These are phyloP conservation scores for Spilarctia lutea DNA, from an alignment of 2,888 invertebrate genomes.

Conservation along the genomic window DNA sequence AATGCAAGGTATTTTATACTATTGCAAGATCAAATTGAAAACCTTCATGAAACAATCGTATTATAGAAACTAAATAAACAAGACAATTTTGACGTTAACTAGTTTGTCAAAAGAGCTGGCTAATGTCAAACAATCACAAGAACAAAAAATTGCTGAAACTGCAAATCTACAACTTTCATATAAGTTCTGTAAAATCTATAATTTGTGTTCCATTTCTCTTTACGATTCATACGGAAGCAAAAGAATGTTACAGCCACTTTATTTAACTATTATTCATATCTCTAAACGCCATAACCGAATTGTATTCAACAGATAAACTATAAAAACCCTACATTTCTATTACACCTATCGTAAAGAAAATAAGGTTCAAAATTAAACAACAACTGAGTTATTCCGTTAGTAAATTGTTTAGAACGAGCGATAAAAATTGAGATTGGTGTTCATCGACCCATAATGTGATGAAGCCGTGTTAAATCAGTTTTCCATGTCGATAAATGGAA, in stretches of 20 bases:
- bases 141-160: not conserved
- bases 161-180: not conserved
- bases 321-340: not conserved
- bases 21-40: no score
- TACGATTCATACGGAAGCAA: conserved; percentile 20
- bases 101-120: no score
- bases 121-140: no score
- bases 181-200: not conserved
- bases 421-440: conserved; percentile 47
- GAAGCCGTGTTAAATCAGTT: conserved; percentile 52
- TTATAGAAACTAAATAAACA: no score
- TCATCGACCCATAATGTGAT: conserved; percentile 41
- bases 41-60: no score
- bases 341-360: not conserved
- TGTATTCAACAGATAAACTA: conserved; percentile 18
- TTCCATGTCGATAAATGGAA: conserved; percentile 43
- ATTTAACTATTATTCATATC: conserved; percentile 30
- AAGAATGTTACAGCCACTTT: conserved; percentile 22
- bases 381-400: conserved; percentile 12
- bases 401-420: conserved; percentile 30
- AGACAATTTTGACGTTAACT: no score
- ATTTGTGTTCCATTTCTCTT: conserved; percentile 2
- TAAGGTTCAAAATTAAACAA: conserved; percentile 16
- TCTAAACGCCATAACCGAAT: conserved; percentile 26
- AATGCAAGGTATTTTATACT: no score